These are phyloP conservation scores for Chloromyia formosa DNA, from an alignment of 2,888 invertebrate species.

Conservation along the genomic window DNA sequence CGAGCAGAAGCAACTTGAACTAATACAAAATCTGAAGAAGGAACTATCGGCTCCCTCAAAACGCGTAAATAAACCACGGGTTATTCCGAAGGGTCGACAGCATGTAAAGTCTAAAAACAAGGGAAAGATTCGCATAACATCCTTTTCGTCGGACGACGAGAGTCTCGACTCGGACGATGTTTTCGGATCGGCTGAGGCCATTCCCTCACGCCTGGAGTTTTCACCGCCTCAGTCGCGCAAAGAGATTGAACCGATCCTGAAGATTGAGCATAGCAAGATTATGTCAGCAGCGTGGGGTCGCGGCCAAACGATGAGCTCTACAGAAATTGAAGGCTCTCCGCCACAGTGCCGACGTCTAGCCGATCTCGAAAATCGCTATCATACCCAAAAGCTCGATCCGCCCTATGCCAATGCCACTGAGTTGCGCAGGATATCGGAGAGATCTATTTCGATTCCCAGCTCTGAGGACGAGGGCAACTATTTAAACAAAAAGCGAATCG, in stretches of 20 bases:
- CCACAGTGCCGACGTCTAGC: slow-evolving; percentile 75
- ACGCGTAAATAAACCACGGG: slow-evolving; percentile 70
- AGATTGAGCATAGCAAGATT: slow-evolving; percentile 76
- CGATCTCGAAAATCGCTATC: slow-evolving; percentile 73
- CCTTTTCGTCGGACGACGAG: slow-evolving; percentile 80
- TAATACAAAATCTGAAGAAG: slow-evolving; percentile 69
- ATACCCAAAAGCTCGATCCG: slow-evolving; percentile 70
- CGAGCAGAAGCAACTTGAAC: slow-evolving; percentile 68
- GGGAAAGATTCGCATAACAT: slow-evolving; percentile 76
- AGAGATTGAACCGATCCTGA: slow-evolving; percentile 78
- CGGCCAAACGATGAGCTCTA: slow-evolving; percentile 79
- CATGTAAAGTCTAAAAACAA: slow-evolving; percentile 71
- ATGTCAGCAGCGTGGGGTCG: slow-evolving; percentile 74
- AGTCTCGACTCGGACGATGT: slow-evolving; percentile 81
- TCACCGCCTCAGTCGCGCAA: slow-evolving; percentile 80
- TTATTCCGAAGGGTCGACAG: slow-evolving; percentile 69
- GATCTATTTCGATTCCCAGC: slow-evolving; percentile 79
- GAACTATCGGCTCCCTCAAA: slow-evolving; percentile 69
- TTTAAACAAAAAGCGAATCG: slow-evolving; percentile 67
- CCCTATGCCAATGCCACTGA: slow-evolving; percentile 73
- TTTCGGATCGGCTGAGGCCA: slow-evolving; percentile 79
- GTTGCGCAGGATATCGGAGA: slow-evolving; percentile 75
- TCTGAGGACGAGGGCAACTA: slow-evolving; percentile 77
- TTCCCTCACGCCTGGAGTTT: slow-evolving; percentile 76
- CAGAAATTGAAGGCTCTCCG: slow-evolving; percentile 80